phyloP scores from a whole-genome alignment of 2,113 vertebrate species.

The Cheirogaleus medius region DNA sequence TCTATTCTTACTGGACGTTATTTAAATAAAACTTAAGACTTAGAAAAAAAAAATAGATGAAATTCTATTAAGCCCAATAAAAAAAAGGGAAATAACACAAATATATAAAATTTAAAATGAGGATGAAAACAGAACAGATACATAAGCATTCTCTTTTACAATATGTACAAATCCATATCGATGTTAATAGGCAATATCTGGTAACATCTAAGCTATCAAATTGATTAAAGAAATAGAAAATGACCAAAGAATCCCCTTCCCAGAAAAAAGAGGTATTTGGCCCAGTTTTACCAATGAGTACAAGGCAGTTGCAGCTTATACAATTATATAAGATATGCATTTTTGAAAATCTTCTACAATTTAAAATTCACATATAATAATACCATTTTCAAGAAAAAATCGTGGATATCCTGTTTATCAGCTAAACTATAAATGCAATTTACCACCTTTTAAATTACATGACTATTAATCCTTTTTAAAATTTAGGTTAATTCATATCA shows the following conservation, averaged over 20 bases:
- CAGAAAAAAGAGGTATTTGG: background rate
- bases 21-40: too few species aligned
- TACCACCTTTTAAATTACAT: conserved; percentile 3
- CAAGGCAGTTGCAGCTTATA: background rate
- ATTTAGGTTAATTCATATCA: conserved; percentile 19
- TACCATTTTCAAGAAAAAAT: conserved; percentile 14
- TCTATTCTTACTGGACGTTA: too few species aligned
- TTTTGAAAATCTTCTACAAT: background rate
- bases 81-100: conserved; percentile 1
- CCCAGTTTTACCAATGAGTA: background rate
- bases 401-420: background rate
- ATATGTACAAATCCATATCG: background rate
- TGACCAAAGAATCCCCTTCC: background rate
- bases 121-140: background rate
- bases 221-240: background rate
- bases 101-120: background rate
- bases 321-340: background rate
- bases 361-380: background rate
- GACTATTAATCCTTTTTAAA: background rate
- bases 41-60: too few species aligned
- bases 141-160: background rate
- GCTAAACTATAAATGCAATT: background rate
- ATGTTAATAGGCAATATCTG: background rate
- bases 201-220: background rate
- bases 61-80: background rate